These are phyloP conservation scores for Nettapus auritus DNA, from an alignment of 2,113 vertebrate genomes.

Conservation along the genomic window DNA sequence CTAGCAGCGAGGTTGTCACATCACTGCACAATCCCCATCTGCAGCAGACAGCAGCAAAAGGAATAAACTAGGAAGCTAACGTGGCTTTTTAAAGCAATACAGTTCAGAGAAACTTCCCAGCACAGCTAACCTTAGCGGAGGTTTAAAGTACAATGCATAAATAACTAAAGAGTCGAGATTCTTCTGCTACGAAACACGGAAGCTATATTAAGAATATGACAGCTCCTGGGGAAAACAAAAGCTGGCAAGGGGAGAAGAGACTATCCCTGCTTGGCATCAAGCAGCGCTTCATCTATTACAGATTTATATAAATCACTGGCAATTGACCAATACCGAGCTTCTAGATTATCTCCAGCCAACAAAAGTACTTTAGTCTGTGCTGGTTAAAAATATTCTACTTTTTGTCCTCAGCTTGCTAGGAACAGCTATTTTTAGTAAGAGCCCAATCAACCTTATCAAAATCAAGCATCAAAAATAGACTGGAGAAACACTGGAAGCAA, in stretches of 20 bases:
- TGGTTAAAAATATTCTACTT: conserved; percentile 83
- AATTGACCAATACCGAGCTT: conserved; percentile 70
- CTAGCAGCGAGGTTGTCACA: not conserved
- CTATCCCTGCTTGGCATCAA: conserved; percentile 75
- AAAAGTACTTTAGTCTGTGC: conserved; percentile 71
- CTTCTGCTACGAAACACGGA: conserved; percentile 58
- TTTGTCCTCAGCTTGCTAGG: conserved; percentile 85
- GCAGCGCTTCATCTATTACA: conserved; percentile 69
- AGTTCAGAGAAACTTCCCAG: not conserved
- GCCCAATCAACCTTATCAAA: conserved; percentile 88
- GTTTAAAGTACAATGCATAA: conserved; percentile 37
- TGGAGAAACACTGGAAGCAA: conserved; percentile 77
- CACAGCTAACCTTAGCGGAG: conserved; percentile 12
- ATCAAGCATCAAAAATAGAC: conserved; percentile 88
- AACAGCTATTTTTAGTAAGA: conserved; percentile 89
- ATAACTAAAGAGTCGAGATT: conserved; percentile 48
- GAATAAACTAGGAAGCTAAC: not conserved
- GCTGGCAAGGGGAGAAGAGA: conserved; percentile 72
- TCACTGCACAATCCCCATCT: not conserved
- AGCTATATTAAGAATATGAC: conserved; percentile 66
- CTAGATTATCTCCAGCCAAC: conserved; percentile 75
- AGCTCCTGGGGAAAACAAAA: conserved; percentile 69
- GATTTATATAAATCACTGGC: conserved; percentile 81
- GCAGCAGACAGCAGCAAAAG: not conserved
- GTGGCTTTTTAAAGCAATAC: not conserved